Percentiles rank a stretch among this genome's conserved stretches.
phyloP scores from a whole-genome alignment of 2,888 invertebrate genomes.

The Caenorhabditis uteleia region DNA sequence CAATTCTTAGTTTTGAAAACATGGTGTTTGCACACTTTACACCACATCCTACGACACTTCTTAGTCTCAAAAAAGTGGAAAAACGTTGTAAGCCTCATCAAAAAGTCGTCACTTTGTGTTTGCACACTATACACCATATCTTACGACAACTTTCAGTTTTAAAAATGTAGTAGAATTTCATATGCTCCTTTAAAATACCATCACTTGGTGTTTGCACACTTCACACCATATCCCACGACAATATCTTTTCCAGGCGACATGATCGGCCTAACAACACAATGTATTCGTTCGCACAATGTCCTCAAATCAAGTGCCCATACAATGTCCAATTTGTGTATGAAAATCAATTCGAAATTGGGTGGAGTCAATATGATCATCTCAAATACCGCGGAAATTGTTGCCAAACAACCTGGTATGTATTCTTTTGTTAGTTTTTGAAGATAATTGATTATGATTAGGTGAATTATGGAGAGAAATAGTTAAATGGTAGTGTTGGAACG shows the following conservation, averaged over 20 bases:
- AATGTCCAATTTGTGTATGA: constrained; percentile 37
- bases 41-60: too few species aligned
- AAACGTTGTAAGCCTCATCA: too few species aligned
- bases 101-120: background rate
- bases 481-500: too few species aligned
- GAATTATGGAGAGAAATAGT: background rate
- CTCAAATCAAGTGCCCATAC: constrained; percentile 20
- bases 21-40: too few species aligned
- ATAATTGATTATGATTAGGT: too few species aligned
- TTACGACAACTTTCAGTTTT: background rate
- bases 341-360: constrained; percentile 38
- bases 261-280: constrained; percentile 30
- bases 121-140: too few species aligned
- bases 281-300: constrained; percentile 26
- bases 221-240: background rate
- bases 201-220: too few species aligned
- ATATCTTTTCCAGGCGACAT: constrained; percentile 25
- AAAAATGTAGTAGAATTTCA: background rate
- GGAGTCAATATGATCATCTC: constrained; percentile 24
- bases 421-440: background rate
- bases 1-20: background rate
- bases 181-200: too few species aligned
- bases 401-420: constrained; percentile 9
- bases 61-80: too few species aligned
- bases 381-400: background rate